Evolutionary conservation across 2,797 vertebrate genomes (phyloP).

Genomic region (Limosa lapponica): DNA sequence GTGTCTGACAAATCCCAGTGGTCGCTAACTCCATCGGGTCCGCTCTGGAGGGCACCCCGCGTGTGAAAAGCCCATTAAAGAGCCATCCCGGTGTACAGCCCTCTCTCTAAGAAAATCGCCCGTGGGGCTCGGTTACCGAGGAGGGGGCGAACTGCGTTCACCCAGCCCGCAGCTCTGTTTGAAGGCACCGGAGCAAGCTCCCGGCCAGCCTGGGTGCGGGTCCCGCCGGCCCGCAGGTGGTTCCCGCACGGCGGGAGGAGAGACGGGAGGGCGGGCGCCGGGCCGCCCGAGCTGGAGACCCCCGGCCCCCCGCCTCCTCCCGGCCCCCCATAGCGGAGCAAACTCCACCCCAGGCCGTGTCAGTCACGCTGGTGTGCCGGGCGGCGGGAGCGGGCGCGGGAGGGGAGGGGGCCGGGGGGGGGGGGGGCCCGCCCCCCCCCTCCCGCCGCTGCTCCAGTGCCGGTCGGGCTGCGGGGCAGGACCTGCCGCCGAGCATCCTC

Average conservation of each 20-base stretch:
- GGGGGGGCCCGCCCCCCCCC: background rate
- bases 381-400: background rate
- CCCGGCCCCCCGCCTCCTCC: background rate
- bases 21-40: background rate
- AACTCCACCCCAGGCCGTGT: slow-evolving; percentile 27
- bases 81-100: background rate
- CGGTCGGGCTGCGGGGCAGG: background rate
- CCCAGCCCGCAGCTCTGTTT: background rate
- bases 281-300: accelerated
- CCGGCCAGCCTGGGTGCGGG: background rate
- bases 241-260: background rate
- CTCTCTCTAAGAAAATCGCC: background rate
- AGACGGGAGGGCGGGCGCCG: too few relatives aligned
- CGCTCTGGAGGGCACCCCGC: background rate
- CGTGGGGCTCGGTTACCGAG: background rate
- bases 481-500: background rate
- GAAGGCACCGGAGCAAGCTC: background rate
- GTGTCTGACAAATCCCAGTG: background rate
- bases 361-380: background rate
- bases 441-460: background rate
- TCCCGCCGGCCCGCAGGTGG: background rate
- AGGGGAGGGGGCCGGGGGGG: background rate
- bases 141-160: too few relatives aligned
- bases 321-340: background rate
- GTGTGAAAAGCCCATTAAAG: background rate